phyloP scores from a whole-genome alignment of 2,113 vertebrate species.

The Fulmarus glacialis region DNA sequence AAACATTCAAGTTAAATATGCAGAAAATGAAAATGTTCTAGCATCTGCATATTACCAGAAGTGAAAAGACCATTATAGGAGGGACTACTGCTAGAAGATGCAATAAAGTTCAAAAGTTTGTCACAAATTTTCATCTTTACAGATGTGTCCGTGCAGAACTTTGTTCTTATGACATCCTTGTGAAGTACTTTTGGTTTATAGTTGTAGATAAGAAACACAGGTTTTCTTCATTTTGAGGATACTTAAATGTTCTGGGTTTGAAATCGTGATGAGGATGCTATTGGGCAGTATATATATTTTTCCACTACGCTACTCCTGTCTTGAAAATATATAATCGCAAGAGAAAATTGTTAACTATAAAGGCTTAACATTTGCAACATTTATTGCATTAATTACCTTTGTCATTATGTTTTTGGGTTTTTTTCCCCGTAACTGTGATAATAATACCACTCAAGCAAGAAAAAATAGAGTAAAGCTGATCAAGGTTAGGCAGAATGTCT shows the following conservation, averaged over 20 bases:
- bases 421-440: not conserved
- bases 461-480: conserved; percentile 41
- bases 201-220: not conserved
- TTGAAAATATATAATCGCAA: conserved; percentile 3
- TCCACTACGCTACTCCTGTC: not conserved
- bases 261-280: not conserved
- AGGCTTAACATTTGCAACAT: conserved; percentile 35
- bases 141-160: not conserved
- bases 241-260: not conserved
- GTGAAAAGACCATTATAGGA: not conserved
- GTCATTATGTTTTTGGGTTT: not conserved
- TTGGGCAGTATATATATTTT: not conserved
- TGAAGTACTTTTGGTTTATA: not conserved
- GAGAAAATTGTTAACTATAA: conserved; percentile 7
- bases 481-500: conserved; percentile 34
- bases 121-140: not conserved
- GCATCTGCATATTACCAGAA: not conserved
- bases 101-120: not conserved
- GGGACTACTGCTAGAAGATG: not conserved
- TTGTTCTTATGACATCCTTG: not conserved
- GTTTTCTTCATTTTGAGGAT: not conserved
- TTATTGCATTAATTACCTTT: conserved; percentile 55
- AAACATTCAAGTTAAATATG: not conserved
- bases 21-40: not conserved
- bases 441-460: conserved; percentile 24